A percentile compares a stretch with the other conserved stretches of the same genome.
These are phyloP conservation scores for Arnoldichthys spilopterus DNA, from an alignment of 2,797 vertebrate genomes.

Conservation along the genomic window DNA sequence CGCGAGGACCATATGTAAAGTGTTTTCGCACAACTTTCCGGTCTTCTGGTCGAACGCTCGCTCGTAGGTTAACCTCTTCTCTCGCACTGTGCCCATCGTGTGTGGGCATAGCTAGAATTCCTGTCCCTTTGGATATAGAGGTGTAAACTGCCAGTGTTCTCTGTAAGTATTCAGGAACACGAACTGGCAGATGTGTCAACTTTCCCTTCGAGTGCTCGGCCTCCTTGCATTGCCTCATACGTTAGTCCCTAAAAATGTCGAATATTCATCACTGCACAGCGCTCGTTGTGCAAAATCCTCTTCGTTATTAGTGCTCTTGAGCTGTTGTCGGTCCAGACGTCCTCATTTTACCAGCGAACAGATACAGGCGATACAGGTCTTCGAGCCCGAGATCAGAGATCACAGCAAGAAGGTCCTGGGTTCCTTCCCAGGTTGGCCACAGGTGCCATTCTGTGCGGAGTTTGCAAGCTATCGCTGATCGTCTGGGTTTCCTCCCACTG, in stretches of 20 bases:
- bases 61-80: neutral
- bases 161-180: conserved; percentile 4
- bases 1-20: conserved; percentile 24
- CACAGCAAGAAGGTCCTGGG: no score
- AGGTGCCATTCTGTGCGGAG: no score
- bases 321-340: neutral
- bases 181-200: neutral
- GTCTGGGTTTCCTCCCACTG: no score
- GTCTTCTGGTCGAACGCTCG: neutral
- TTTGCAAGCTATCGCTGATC: no score
- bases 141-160: neutral
- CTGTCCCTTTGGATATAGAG: neutral
- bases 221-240: neutral
- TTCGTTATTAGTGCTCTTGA: neutral
- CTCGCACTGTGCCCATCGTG: neutral
- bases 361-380: neutral
- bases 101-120: neutral
- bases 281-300: neutral
- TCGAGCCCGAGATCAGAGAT: no score
- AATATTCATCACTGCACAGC: neutral
- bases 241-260: neutral
- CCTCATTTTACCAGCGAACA: no score
- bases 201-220: neutral
- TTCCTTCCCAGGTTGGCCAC: no score
- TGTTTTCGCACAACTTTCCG: neutral